phyloP scores from a whole-genome alignment of 1,140 invertebrate species.

The Holcopasites calliopsidis region DNA sequence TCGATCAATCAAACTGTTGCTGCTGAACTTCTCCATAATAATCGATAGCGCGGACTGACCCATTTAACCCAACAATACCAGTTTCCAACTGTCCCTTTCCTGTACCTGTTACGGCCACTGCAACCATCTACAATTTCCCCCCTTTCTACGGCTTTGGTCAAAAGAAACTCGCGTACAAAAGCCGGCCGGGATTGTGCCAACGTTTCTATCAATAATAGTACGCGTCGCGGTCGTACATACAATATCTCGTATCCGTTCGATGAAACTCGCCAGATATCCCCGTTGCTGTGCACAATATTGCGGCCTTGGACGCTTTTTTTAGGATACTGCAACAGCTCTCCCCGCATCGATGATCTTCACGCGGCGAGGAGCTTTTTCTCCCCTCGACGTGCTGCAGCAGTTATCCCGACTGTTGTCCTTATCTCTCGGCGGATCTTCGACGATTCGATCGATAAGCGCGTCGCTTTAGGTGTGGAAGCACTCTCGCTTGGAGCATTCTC shows the following conservation, averaged over 20 bases:
- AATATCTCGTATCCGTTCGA: background rate
- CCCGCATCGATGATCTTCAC: background rate
- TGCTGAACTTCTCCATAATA: no score
- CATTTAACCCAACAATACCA: no score
- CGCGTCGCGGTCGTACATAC: background rate
- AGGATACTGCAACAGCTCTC: background rate
- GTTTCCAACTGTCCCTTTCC: no score
- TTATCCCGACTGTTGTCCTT: background rate
- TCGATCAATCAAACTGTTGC: no score
- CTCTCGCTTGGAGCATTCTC: background rate
- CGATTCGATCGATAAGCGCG: background rate
- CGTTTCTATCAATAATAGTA: background rate
- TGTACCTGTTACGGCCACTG: no score
- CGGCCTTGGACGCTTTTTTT: background rate
- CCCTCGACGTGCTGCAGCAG: background rate
- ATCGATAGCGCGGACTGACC: no score
- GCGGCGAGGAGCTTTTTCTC: background rate
- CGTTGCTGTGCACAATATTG: conserved; percentile 4
- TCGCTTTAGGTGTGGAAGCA: no score
- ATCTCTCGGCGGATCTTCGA: background rate
- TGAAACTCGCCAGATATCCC: background rate
- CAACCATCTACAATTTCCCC: background rate
- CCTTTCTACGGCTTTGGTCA: background rate
- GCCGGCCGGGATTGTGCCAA: background rate
- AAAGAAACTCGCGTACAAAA: background rate